Percentiles rank a stretch among this genome's conserved stretches.
Evolutionary conservation across 2,113 vertebrate species (phyloP).

Genomic region (Pluvianellus socialis): DNA sequence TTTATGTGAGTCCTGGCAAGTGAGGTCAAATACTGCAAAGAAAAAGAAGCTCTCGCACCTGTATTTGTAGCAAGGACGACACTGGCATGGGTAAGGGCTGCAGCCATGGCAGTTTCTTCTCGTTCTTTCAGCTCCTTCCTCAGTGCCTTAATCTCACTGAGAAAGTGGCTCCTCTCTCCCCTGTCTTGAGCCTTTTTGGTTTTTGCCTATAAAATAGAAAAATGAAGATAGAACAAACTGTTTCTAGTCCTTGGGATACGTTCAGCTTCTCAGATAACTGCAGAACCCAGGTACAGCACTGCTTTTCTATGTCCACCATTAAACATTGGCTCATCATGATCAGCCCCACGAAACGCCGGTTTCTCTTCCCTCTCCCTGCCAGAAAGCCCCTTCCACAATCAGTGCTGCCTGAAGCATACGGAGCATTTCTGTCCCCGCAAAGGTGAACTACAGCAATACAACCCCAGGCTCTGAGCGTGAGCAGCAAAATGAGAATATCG

Average conservation of each 20-base stretch:
- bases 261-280: not conserved
- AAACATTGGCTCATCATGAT: not conserved
- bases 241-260: not conserved
- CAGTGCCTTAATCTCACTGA: slow-evolving; percentile 82
- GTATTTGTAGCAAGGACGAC: slow-evolving; percentile 92
- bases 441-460: not conserved
- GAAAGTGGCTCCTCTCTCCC: slow-evolving; percentile 77
- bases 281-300: not conserved
- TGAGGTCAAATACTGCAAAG: not conserved
- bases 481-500: not conserved
- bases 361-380: not conserved
- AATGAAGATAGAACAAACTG: not conserved
- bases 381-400: not conserved
- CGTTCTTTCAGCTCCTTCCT: slow-evolving; percentile 87
- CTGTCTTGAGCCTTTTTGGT: slow-evolving; percentile 81
- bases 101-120: slow-evolving; percentile 83
- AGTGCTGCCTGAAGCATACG: not conserved
- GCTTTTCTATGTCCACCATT: not conserved
- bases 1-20: not conserved
- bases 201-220: slow-evolving; percentile 69
- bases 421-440: not conserved
- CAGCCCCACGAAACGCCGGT: not conserved
- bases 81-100: slow-evolving; percentile 79
- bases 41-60: slow-evolving; percentile 68
- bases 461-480: not conserved